phyloP scores from a whole-genome alignment of 2,113 vertebrate genomes.

The Nyctereutes procyonoides region DNA sequence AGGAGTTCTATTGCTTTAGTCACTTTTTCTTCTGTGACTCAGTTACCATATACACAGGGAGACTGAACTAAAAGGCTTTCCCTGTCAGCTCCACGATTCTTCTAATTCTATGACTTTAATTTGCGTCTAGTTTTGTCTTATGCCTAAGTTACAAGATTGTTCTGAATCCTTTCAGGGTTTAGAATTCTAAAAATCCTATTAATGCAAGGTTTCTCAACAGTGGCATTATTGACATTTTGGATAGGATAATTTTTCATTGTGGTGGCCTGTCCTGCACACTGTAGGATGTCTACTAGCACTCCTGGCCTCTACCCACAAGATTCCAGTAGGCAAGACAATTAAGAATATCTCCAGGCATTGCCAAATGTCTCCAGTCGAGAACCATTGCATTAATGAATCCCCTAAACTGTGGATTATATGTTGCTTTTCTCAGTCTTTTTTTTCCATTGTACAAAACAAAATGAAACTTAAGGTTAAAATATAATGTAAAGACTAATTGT shows the following conservation, averaged over 20 bases:
- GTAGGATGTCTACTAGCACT: not conserved
- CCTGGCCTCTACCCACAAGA: slow-evolving; percentile 1
- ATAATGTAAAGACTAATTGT: not conserved
- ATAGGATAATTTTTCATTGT: not conserved
- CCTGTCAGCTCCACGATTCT: not conserved
- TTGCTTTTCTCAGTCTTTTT: not conserved
- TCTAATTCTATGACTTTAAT: not conserved
- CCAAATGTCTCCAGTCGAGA: not conserved
- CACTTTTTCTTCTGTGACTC: not conserved
- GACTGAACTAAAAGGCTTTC: not conserved
- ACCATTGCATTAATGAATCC: not conserved
- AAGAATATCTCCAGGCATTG: not conserved
- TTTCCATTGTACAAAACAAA: not conserved
- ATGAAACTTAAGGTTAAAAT: slow-evolving; percentile 31
- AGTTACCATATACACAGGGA: not conserved
- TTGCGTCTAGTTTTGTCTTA: not conserved
- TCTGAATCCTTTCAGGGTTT: slow-evolving; percentile 27
- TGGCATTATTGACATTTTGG: not conserved
- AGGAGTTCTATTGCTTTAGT: not conserved
- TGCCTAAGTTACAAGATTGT: not conserved
- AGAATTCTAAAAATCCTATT: slow-evolving; percentile 32
- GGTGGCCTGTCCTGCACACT: not conserved
- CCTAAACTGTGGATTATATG: not conserved
- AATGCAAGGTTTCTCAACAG: slow-evolving; percentile 13
- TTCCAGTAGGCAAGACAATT: not conserved